A percentile compares a stretch with the other conserved stretches of the same genome.
Conservation (phyloP, 2,888 invertebrate genomes). For the Volucella bombylans region DNA sequence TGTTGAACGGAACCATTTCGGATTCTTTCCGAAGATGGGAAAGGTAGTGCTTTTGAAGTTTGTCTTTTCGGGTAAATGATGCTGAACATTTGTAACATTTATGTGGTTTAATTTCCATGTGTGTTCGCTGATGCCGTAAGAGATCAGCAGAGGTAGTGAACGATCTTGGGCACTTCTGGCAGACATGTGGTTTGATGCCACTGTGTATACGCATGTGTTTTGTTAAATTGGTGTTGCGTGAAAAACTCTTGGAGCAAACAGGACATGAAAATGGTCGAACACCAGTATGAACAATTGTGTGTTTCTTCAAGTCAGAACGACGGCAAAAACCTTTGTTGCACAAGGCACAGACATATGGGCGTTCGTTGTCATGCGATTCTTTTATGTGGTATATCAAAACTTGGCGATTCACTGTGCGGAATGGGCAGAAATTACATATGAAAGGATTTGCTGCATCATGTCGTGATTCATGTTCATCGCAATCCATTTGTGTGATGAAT, state of each 20-base stretch:
- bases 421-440: conserved; percentile 79
- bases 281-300: conserved; percentile 90
- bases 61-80: conserved; percentile 87
- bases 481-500: conserved; percentile 86
- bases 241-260: conserved; percentile 89
- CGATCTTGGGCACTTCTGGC: conserved; percentile 88
- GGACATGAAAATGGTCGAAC: conserved; percentile 88
- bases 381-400: conserved; percentile 85
- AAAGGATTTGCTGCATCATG: conserved; percentile 84
- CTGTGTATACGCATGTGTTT: conserved; percentile 89
- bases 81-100: conserved; percentile 86
- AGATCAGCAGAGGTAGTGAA: conserved; percentile 88
- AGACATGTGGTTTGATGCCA: conserved; percentile 88
- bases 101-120: conserved; percentile 87
- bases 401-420: conserved; percentile 78
- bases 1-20: conserved; percentile 73
- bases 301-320: conserved; percentile 88
- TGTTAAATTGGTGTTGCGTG: conserved; percentile 89
- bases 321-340: conserved; percentile 88
- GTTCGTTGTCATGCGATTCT: conserved; percentile 87
- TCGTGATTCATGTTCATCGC: conserved; percentile 86
- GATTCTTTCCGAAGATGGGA: conserved; percentile 82
- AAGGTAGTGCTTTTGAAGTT: conserved; percentile 87
- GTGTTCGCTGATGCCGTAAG: conserved; percentile 86
- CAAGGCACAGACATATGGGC: conserved; percentile 88